phyloP scores from a whole-genome alignment of 1,140 invertebrate genomes.

The Brachionus asplanchnoidis region DNA sequence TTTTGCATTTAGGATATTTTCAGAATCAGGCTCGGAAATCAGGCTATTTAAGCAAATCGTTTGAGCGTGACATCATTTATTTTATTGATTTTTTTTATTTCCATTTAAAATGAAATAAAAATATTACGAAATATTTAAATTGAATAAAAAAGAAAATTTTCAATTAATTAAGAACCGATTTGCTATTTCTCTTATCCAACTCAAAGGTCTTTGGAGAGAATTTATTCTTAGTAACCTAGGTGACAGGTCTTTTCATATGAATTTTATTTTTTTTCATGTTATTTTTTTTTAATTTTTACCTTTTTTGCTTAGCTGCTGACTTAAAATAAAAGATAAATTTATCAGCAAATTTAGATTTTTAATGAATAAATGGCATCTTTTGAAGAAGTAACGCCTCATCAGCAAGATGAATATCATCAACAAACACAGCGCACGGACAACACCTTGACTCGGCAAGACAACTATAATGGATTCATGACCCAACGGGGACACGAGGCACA shows the following conservation, averaged over 20 bases:
- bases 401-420: neutral
- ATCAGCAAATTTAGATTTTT: neutral
- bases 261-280: neutral
- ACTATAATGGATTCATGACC: conserved; percentile 32
- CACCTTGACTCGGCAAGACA: neutral
- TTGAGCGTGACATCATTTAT: neutral
- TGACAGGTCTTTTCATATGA: neutral
- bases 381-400: neutral
- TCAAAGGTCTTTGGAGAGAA: neutral
- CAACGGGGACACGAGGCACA: neutral
- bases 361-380: conserved; percentile 11
- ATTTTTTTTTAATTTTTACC: conserved; percentile 2
- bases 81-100: neutral
- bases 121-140: neutral
- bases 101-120: neutral
- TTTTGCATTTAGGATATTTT: neutral
- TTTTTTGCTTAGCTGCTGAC: neutral
- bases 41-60: neutral
- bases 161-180: neutral
- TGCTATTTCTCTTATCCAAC: neutral
- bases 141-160: neutral
- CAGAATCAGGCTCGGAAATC: neutral
- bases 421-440: neutral
- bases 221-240: neutral
- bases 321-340: neutral